Evolutionary conservation across 2,797 vertebrate genomes (phyloP).

Genomic region (Emys orbicularis): DNA sequence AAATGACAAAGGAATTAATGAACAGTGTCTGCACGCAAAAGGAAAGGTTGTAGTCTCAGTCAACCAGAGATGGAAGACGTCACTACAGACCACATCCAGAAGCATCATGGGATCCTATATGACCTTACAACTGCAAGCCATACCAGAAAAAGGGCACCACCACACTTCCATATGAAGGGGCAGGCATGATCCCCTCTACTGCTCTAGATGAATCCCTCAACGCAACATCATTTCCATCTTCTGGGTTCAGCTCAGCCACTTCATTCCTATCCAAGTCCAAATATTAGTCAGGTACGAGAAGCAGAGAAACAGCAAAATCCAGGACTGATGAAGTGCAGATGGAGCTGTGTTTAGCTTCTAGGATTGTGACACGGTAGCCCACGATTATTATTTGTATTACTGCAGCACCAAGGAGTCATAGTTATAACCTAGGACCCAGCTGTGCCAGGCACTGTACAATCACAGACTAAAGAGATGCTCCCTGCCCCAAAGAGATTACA

Average conservation of each 20-base stretch:
- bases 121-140: not conserved
- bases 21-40: not conserved
- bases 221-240: not conserved
- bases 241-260: not conserved
- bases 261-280: not conserved
- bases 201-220: not conserved
- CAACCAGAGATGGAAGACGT: not conserved
- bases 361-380: not conserved
- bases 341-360: not conserved
- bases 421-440: not conserved
- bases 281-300: not conserved
- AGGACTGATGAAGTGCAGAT: accelerated
- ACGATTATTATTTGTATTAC: not conserved
- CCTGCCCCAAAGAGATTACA: not conserved
- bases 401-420: not conserved
- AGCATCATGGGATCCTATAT: accelerated
- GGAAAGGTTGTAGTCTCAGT: not conserved
- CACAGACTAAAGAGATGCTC: not conserved
- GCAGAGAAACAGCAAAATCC: not conserved
- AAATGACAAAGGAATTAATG: not conserved
- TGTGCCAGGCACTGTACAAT: not conserved
- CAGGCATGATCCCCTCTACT: not conserved
- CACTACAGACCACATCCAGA: accelerated
- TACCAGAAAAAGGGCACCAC: not conserved
- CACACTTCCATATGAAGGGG: not conserved